phyloP scores from a whole-genome alignment of 2,888 invertebrate genomes.

The Buathra laborator region DNA sequence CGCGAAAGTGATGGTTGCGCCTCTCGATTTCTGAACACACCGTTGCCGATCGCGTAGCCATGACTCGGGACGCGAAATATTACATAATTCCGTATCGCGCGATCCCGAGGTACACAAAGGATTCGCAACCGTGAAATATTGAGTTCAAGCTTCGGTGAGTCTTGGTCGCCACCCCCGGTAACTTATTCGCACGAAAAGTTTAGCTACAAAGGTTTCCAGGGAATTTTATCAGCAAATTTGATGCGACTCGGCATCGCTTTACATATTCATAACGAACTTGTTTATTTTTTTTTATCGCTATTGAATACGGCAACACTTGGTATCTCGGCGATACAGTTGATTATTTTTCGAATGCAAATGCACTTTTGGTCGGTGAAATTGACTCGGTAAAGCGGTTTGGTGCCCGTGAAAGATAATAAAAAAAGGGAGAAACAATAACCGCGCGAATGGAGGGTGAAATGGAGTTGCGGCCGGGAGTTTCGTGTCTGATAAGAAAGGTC shows the following conservation, averaged over 20 bases:
- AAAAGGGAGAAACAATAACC: neutral
- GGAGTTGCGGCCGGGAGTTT: neutral
- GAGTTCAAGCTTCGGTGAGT: constrained; percentile 10
- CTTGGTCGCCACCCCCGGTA: neutral
- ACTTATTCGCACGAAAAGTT: neutral
- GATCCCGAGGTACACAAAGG: constrained; percentile 18
- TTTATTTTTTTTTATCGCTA: neutral
- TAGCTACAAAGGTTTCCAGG: neutral
- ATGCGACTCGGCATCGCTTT: neutral
- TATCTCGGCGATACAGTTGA: neutral
- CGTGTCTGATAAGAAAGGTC: constrained; percentile 1
- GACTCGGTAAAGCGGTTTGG: neutral
- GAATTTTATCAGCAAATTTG: neutral
- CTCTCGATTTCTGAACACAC: neutral
- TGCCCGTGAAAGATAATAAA: neutral
- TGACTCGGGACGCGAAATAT: constrained; percentile 12
- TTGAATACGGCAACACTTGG: neutral
- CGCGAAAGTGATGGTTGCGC: constrained; percentile 8
- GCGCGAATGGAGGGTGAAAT: constrained; percentile 9
- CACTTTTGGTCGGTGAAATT: neutral
- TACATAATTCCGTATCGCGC: constrained; percentile 42
- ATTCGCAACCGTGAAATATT: constrained; percentile 41
- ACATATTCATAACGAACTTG: neutral
- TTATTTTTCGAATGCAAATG: constrained; percentile 5
- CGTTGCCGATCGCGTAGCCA: neutral